Conservation (phyloP, 1,140 invertebrate genomes). For the Lamellibrachia luymesi region DNA sequence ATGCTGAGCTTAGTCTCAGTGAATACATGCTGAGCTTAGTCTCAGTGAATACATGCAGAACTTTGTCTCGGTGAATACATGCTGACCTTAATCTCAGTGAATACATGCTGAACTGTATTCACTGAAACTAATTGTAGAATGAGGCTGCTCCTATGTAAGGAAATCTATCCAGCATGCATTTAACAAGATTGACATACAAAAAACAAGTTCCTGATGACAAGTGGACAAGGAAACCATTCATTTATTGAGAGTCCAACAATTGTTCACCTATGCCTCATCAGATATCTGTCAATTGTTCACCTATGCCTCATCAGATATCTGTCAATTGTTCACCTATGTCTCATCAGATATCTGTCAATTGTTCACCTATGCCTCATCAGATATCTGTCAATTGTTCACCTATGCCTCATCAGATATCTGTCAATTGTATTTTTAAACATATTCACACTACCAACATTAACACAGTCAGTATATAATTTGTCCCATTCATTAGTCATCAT, state of each 20-base stretch:
- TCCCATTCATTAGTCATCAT: not conserved
- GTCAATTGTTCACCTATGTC: not conserved
- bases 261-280: not conserved
- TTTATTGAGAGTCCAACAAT: not conserved
- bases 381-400: not conserved
- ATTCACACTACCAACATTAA: not conserved
- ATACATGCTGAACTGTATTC: not conserved
- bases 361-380: not conserved
- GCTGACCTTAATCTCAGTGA: too few species aligned
- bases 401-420: not conserved
- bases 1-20: too few species aligned
- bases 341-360: not conserved
- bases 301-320: too few species aligned
- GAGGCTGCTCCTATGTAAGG: not conserved
- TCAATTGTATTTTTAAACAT: not conserved
- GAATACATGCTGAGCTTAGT: too few species aligned
- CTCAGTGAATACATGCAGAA: too few species aligned
- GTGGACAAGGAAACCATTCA: not conserved
- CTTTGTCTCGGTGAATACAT: too few species aligned
- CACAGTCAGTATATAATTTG: not conserved
- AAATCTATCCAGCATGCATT: constrained; percentile 1
- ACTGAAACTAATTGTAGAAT: not conserved
- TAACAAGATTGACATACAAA: not conserved
- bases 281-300: not conserved
- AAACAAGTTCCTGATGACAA: not conserved